These are phyloP conservation scores for Pseudonaja textilis DNA, from an alignment of 2,113 vertebrate species.

Conservation along the genomic window DNA sequence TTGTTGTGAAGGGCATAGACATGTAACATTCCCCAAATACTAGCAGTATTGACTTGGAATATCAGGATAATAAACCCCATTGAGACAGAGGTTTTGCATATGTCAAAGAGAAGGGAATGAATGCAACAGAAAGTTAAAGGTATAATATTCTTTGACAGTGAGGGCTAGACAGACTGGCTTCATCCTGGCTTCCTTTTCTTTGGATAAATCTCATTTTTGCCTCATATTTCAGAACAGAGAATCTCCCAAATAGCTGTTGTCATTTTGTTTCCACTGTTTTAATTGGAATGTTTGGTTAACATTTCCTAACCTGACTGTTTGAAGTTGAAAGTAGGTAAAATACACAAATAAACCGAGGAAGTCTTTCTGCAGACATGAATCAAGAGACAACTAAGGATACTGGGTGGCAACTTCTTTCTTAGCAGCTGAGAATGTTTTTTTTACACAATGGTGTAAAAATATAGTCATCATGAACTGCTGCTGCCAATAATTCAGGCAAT, in stretches of 20 bases:
- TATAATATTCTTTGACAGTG: background rate
- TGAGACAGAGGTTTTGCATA: background rate
- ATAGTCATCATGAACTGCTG: conserved; percentile 21
- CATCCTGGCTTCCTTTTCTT: background rate
- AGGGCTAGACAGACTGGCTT: background rate
- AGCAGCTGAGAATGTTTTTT: background rate
- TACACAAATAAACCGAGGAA: background rate
- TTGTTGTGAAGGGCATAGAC: background rate
- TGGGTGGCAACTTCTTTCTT: background rate
- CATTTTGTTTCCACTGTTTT: background rate
- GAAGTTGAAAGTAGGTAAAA: too few relatives aligned
- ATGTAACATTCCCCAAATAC: background rate
- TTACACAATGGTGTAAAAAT: conserved; percentile 45
- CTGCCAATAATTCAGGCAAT: conserved; percentile 43
- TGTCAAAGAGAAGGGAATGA: background rate
- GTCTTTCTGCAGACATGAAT: conserved; percentile 23
- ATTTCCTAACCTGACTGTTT: background rate
- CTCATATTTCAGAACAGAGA: background rate
- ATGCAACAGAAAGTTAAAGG: background rate
- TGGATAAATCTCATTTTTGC: background rate
- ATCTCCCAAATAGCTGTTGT: background rate
- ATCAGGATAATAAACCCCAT: background rate
- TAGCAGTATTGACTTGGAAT: background rate
- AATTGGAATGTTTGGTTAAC: background rate
- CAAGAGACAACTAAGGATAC: conserved; percentile 9